phyloP scores from a whole-genome alignment of 1,140 invertebrate genomes.

The Apocrypta bakeri region DNA sequence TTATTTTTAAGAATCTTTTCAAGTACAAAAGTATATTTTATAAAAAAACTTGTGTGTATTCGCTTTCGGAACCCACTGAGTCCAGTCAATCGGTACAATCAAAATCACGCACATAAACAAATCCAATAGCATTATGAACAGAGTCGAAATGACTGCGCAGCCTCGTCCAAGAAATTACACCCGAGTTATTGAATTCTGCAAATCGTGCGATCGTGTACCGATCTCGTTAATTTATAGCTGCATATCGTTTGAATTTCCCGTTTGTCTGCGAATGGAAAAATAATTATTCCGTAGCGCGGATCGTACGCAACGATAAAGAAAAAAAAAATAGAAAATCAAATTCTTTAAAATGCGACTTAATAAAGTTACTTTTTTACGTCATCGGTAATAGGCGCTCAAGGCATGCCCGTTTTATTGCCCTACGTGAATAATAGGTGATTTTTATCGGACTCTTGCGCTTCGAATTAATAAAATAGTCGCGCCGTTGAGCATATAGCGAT shows the following conservation, averaged over 20 bases:
- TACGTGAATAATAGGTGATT: not conserved
- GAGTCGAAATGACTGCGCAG: not conserved
- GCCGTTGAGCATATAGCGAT: not conserved
- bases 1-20: too few species aligned
- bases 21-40: too few species aligned
- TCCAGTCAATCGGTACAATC: conserved; percentile 10
- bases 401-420: not conserved
- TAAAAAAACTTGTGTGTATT: too few species aligned
- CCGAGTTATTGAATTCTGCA: not conserved
- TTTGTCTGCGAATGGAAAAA: too few species aligned
- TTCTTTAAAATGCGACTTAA: conserved; percentile 20
- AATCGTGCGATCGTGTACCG: not conserved
- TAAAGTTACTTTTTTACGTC: conserved; percentile 5
- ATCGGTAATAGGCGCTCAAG: not conserved
- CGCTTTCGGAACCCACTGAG: too few species aligned
- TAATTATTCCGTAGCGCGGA: not conserved
- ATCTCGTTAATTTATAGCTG: too few species aligned
- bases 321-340: not conserved
- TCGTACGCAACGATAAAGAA: not conserved
- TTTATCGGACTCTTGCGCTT: not conserved
- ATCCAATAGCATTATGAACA: not conserved
- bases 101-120: conserved; percentile 5
- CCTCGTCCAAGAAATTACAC: not conserved
- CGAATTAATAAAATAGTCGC: conserved; percentile 7
- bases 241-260: not conserved